Percentiles rank a stretch among this genome's conserved stretches.
Evolutionary conservation across 2,797 vertebrate genomes (phyloP).

Genomic region (Urophycis tenuis): DNA sequence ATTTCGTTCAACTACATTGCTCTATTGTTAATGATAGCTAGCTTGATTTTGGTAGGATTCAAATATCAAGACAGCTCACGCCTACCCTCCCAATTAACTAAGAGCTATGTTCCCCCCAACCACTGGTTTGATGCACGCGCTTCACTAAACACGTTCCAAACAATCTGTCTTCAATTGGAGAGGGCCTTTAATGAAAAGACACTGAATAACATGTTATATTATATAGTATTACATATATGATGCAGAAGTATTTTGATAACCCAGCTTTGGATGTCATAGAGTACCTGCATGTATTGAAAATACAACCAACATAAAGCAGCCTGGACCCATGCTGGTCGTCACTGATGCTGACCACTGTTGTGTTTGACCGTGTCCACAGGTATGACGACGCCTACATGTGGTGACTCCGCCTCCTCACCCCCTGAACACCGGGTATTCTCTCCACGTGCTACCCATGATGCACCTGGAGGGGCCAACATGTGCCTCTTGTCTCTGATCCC

Average conservation of each 20-base stretch:
- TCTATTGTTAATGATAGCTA: too few species aligned
- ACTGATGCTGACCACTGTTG: neutral
- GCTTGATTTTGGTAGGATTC: neutral
- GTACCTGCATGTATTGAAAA: too few species aligned
- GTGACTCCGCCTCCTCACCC: slow-evolving; percentile 47
- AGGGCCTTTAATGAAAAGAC: neutral
- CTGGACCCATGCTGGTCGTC: too few species aligned
- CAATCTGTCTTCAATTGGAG: too few species aligned
- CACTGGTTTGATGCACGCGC: too few species aligned
- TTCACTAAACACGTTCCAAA: too few species aligned
- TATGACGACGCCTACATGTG: slow-evolving; percentile 66
- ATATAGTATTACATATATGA: neutral
- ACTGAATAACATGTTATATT: too few species aligned
- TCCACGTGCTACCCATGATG: slow-evolving; percentile 37
- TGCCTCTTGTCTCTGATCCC: slow-evolving; percentile 53
- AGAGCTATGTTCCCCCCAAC: too few species aligned
- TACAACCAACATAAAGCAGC: too few species aligned
- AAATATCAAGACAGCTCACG: neutral
- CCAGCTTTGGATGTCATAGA: neutral
- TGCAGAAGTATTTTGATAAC: neutral
- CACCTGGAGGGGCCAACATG: slow-evolving; percentile 53
- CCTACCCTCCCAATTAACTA: too few species aligned
- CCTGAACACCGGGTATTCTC: slow-evolving; percentile 35
- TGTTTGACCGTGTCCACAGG: slow-evolving; percentile 43
- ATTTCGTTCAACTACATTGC: too few species aligned